Conservation (phyloP, 2,113 vertebrate genomes). For the Pseudopipra pipra region DNA sequence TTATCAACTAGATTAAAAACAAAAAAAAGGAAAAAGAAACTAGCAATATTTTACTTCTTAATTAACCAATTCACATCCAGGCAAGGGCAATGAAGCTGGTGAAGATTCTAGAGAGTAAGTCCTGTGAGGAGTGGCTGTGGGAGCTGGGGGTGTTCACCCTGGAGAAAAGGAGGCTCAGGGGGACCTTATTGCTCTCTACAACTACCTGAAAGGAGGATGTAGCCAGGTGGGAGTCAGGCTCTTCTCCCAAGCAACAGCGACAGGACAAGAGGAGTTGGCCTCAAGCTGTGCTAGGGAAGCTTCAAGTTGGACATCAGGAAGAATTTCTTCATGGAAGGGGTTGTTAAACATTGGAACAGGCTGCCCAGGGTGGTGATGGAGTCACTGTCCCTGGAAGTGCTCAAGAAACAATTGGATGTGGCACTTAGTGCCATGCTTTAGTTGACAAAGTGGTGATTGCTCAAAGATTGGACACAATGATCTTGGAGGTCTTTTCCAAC, state of each 20-base stretch:
- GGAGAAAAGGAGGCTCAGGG: not conserved
- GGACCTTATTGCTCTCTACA: fast-evolving
- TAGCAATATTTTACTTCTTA: not conserved
- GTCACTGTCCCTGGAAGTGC: not conserved
- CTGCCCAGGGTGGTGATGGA: not conserved
- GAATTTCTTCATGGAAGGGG: not conserved
- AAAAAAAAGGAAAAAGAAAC: not conserved
- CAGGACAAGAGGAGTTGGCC: not conserved
- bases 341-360: not conserved
- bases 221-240: not conserved
- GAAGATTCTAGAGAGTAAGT: not conserved
- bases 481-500: not conserved
- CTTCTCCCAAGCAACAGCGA: not conserved
- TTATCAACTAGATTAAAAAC: not conserved
- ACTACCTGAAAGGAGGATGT: not conserved
- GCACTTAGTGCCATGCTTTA: not conserved
- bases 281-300: not conserved
- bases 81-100: not conserved
- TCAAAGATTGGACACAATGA: not conserved
- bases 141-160: not conserved
- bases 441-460: not conserved
- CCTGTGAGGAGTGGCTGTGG: not conserved
- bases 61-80: not conserved
- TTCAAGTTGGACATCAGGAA: not conserved
- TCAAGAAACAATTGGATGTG: fast-evolving